A percentile compares a stretch with the other conserved stretches of the same genome.
Evolutionary conservation across 1,140 invertebrate genomes (phyloP).

Genomic region (Eupristina koningsbergeri): DNA sequence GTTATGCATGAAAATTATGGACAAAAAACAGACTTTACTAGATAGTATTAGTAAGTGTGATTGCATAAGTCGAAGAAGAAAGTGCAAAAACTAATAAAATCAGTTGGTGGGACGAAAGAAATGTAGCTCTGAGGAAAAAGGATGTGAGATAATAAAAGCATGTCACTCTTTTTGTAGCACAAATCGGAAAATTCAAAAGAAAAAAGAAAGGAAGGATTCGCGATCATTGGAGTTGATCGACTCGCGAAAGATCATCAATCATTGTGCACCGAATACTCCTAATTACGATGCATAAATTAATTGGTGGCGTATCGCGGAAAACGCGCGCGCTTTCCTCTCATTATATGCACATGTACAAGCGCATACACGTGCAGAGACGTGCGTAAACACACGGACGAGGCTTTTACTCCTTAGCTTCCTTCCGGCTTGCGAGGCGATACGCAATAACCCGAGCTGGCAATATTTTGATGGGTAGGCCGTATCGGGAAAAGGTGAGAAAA

Average conservation of each 20-base stretch:
- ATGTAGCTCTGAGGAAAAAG: too few species aligned
- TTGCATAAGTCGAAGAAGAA: background rate
- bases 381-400: background rate
- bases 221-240: background rate
- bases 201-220: background rate
- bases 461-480: background rate
- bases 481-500: background rate
- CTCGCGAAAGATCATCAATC: slow-evolving; percentile 41
- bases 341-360: background rate
- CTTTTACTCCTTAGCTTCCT: slow-evolving; percentile 4
- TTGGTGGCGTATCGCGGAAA: slow-evolving; percentile 23
- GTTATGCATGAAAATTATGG: background rate
- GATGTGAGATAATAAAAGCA: too few species aligned
- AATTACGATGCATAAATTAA: slow-evolving; percentile 31
- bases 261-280: background rate
- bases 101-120: too few species aligned
- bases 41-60: background rate
- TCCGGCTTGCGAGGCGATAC: background rate
- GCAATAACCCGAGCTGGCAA: background rate
- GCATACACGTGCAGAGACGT: background rate
- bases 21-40: background rate
- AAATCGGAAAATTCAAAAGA: too few species aligned
- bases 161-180: too few species aligned
- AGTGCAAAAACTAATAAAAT: too few species aligned
- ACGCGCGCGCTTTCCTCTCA: slow-evolving; percentile 35